Percentiles rank a stretch among this genome's conserved stretches.
Conservation (phyloP, 1,140 invertebrate species). For the Gonioctena quinquepunctata region DNA sequence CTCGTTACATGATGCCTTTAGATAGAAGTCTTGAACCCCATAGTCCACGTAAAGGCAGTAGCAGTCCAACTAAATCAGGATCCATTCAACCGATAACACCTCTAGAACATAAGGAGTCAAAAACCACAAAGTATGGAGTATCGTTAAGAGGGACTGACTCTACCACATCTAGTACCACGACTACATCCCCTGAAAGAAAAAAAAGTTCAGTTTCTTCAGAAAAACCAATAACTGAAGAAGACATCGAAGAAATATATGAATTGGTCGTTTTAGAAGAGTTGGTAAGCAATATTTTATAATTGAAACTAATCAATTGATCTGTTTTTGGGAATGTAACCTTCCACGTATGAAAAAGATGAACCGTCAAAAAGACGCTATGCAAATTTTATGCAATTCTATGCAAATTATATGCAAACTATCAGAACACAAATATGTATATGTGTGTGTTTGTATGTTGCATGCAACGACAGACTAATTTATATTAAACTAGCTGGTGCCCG, state of each 20-base stretch:
- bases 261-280: conserved; percentile 69
- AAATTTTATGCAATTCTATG: too few species aligned
- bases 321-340: too few species aligned
- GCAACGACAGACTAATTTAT: too few species aligned
- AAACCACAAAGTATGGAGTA: background rate
- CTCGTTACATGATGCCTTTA: conserved; percentile 51
- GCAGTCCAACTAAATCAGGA: background rate
- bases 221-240: conserved; percentile 49
- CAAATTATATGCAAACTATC: too few species aligned
- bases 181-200: conserved; percentile 22
- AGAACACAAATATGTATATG: too few species aligned
- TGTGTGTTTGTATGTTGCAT: too few species aligned
- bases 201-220: conserved; percentile 16
- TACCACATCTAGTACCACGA: background rate
- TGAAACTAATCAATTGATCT: background rate
- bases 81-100: background rate
- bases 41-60: background rate
- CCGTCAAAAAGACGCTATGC: too few species aligned
- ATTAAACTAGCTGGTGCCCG: too few species aligned
- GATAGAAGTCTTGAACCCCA: conserved; percentile 35
- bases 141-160: background rate
- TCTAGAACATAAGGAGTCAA: background rate
- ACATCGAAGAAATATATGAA: conserved; percentile 74
- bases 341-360: too few species aligned
- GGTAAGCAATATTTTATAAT: conserved; percentile 56